Base-by-base conservation (phyloP, 2,888 invertebrate species). In the Mechanitis messenoides region DNA sequence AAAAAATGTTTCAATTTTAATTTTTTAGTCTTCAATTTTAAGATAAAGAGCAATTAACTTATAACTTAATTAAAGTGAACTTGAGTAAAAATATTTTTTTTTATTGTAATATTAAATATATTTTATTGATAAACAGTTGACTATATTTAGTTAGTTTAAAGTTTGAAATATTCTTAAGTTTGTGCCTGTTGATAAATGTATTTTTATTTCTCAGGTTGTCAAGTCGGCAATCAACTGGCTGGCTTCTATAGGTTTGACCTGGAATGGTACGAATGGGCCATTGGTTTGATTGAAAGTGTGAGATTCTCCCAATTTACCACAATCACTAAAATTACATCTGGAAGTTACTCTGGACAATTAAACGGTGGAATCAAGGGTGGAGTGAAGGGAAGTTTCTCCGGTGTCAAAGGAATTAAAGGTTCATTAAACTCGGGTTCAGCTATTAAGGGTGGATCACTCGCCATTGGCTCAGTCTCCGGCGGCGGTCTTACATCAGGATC, bases 181-280 rank as follows among this genome's bases (percentile, higher is more conserved):
- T 9, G 3, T 2, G 47, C 4, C 47, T 28, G 47, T 45, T 60
- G 50, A 11, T 38, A 46, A 33, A n/a, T 47, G 33, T 38, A 42
- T 33, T 1, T 38, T 50, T 31, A 28, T 31, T 7, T 70, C 71
- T 2, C 83, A 91, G 91, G 89, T 31, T 93, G 92, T 69, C 91
- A 91, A 58, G 74, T 79, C 1, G 85, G 90, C 7, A 91, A 92
- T 73, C 92, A 92, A 59, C 74, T 92, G 0, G 92, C 92, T 3
- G 90, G 87, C 1, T 93, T 93, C 86, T 90, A 89, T 80, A 92
- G 91, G 68, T 92, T 92, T 72, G 93, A 93, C 74, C 71, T 92
- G 2, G 91, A 91, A 72, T 93, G 93, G 92, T 91, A 91, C 77
- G 80, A 89, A 70, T 90, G 89, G 86, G 85, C 88, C 1, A 87